A percentile compares a stretch with the other conserved stretches of the same genome.
Evolutionary conservation across 2,888 invertebrate genomes (phyloP).

Genomic region (Dysmachus trigonus): DNA sequence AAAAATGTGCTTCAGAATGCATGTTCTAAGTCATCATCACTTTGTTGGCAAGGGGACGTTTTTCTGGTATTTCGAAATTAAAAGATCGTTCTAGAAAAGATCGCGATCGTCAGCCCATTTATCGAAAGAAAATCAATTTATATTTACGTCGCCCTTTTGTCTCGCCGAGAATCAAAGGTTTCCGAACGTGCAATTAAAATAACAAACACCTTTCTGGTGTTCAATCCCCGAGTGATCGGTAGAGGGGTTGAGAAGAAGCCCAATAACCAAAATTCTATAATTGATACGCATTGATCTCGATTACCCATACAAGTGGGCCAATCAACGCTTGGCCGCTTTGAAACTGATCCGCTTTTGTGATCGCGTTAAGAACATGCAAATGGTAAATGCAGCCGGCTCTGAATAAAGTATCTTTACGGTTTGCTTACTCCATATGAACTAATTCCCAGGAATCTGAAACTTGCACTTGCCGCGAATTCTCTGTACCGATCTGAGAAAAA

Average conservation of each 20-base stretch:
- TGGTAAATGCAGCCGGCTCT: slow-evolving; percentile 33
- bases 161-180: slow-evolving; percentile 40
- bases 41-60: slow-evolving; percentile 17
- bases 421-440: slow-evolving; percentile 14
- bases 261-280: slow-evolving; percentile 34
- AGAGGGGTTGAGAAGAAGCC: not conserved
- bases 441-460: slow-evolving; percentile 29
- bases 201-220: slow-evolving; percentile 37
- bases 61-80: slow-evolving; percentile 49
- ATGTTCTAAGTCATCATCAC: not conserved
- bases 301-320: slow-evolving; percentile 38
- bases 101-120: slow-evolving; percentile 42
- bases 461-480: slow-evolving; percentile 27
- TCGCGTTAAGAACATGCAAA: slow-evolving; percentile 23
- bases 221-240: not conserved
- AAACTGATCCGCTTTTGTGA: slow-evolving; percentile 30
- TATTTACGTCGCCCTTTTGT: slow-evolving; percentile 43
- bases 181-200: slow-evolving; percentile 42
- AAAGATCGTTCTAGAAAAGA: slow-evolving; percentile 46
- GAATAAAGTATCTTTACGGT: slow-evolving; percentile 26
- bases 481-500: slow-evolving; percentile 12
- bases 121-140: slow-evolving; percentile 29
- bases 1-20: slow-evolving; percentile 6
- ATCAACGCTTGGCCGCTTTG: slow-evolving; percentile 42
- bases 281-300: slow-evolving; percentile 42